These are phyloP conservation scores for Daubentonia madagascariensis DNA, from an alignment of 2,113 vertebrate genomes.

Conservation along the genomic window DNA sequence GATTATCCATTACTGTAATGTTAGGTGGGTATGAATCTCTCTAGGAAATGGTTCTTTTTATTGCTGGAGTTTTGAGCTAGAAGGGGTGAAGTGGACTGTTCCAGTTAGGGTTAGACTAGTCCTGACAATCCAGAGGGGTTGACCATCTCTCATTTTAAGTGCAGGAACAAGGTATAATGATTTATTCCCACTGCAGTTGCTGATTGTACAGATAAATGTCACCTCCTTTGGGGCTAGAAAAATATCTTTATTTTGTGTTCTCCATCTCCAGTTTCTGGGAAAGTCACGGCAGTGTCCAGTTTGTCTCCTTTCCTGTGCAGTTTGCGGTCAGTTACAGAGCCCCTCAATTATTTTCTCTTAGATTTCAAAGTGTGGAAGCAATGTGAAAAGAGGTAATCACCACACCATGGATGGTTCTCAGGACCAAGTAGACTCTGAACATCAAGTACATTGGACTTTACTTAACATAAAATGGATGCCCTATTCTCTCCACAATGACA, in stretches of 20 bases:
- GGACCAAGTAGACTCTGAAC: not conserved
- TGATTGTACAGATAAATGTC: not conserved
- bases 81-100: not conserved
- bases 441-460: not conserved
- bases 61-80: not conserved
- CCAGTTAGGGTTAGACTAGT: not conserved
- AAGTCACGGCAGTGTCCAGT: not conserved
- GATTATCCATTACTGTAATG: not conserved
- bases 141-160: not conserved
- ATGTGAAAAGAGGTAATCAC: not conserved
- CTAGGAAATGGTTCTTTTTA: not conserved
- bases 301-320: not conserved
- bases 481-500: not conserved
- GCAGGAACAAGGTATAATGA: not conserved
- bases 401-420: not conserved
- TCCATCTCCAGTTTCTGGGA: not conserved
- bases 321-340: not conserved
- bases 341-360: not conserved
- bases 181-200: not conserved
- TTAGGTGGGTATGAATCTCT: not conserved
- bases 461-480: not conserved
- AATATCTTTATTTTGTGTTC: not conserved
- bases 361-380: not conserved
- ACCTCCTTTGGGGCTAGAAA: not conserved
- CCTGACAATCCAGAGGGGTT: not conserved